Percentiles rank a stretch among this genome's conserved stretches.
Conservation (phyloP, 2,113 vertebrate genomes). For the Orycteropus afer region DNA sequence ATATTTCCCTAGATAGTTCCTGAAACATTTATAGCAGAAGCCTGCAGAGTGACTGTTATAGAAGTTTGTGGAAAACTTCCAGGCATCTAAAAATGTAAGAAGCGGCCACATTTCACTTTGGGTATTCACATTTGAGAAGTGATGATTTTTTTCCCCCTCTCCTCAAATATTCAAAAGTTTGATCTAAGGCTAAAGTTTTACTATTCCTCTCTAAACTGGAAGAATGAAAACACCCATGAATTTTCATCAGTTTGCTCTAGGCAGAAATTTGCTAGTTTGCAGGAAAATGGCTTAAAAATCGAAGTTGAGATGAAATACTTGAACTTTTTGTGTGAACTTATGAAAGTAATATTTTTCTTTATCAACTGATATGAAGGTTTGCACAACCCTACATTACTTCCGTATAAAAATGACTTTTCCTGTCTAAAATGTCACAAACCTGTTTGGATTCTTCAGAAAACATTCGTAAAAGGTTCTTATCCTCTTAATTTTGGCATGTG, state of each 20-base stretch:
- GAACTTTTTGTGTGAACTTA: slow-evolving; percentile 79
- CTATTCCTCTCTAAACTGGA: slow-evolving; percentile 77
- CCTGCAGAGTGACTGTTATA: slow-evolving; percentile 78
- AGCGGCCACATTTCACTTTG: slow-evolving; percentile 80
- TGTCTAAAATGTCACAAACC: slow-evolving; percentile 68
- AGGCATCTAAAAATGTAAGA: slow-evolving; percentile 80
- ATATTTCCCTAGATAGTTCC: slow-evolving; percentile 80
- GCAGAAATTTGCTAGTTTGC: slow-evolving; percentile 81
- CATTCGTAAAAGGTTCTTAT: background rate
- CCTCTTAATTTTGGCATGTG: slow-evolving; percentile 61
- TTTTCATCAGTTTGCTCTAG: slow-evolving; percentile 83
- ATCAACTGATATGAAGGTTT: slow-evolving; percentile 77
- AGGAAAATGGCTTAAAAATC: slow-evolving; percentile 80
- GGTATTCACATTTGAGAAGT: slow-evolving; percentile 78
- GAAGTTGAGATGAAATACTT: slow-evolving; percentile 80
- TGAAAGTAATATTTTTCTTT: slow-evolving; percentile 82
- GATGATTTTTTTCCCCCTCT: background rate
- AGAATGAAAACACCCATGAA: slow-evolving; percentile 81
- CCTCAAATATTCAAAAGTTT: slow-evolving; percentile 81
- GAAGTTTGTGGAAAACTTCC: slow-evolving; percentile 82
- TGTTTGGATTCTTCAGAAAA: slow-evolving; percentile 59
- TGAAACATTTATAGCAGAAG: slow-evolving; percentile 82
- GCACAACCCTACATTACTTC: slow-evolving; percentile 69
- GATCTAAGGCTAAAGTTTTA: slow-evolving; percentile 82
- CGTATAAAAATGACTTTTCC: slow-evolving; percentile 67